A percentile compares a stretch with the other conserved stretches of the same genome.
Evolutionary conservation across 2,888 invertebrate genomes (phyloP).

Genomic region (Sympetrum striolatum): DNA sequence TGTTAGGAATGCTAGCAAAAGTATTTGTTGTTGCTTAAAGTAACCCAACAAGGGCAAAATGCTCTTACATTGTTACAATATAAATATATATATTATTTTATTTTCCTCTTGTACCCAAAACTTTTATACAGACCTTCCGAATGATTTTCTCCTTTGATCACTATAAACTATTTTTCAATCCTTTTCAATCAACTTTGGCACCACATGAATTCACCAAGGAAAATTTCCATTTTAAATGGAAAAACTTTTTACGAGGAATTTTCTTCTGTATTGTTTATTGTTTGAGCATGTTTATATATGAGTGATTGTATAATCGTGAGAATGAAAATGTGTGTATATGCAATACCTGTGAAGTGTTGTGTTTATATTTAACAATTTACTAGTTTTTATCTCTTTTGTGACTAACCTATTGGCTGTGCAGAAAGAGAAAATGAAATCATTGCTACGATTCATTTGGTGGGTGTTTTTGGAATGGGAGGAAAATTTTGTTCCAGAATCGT

Average conservation of each 20-base stretch:
- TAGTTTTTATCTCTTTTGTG: not conserved
- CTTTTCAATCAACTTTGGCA: not conserved
- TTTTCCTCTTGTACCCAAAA: not conserved
- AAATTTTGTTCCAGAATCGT: not conserved
- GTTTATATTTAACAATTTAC: not conserved
- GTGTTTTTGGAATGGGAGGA: not conserved
- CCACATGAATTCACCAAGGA: not conserved
- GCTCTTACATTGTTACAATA: not conserved
- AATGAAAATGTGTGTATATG: not conserved
- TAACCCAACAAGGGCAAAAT: not conserved
- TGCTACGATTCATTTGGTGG: not conserved
- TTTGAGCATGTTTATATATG: not conserved
- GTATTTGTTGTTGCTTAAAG: slow-evolving; percentile 6
- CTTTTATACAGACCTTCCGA: not conserved
- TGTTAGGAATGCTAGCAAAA: slow-evolving; percentile 1
- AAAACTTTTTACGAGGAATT: not conserved
- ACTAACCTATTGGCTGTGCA: not conserved
- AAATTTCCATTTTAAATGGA: not conserved
- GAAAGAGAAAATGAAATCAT: not conserved
- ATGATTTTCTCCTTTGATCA: not conserved
- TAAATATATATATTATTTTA: not conserved
- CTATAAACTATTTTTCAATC: not conserved
- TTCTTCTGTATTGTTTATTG: not conserved
- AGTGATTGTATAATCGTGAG: not conserved
- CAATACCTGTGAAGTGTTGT: not conserved